Percentiles rank a stretch among this genome's conserved stretches.
Evolutionary conservation across 2,888 invertebrate species (phyloP).

Genomic region (Opisthograptis luteolata): DNA sequence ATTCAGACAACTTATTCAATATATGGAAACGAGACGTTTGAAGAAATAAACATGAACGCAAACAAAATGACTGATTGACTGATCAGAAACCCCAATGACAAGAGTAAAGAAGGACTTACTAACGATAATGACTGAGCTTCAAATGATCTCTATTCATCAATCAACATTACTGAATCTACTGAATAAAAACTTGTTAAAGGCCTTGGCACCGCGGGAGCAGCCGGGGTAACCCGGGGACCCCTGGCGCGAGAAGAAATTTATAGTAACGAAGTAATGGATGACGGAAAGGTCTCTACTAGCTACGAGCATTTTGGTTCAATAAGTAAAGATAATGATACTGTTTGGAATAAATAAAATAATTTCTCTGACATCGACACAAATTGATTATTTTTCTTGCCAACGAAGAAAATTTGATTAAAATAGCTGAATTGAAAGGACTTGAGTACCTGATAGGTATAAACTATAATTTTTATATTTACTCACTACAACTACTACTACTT

Average conservation of each 20-base stretch:
- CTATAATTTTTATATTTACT: no score
- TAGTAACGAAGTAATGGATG: conserved; percentile 31
- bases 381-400: no score
- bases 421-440: no score
- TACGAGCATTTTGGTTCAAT: neutral
- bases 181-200: conserved; percentile 34
- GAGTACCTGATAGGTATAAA: no score
- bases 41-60: no score
- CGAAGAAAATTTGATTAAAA: no score
- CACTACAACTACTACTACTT: no score
- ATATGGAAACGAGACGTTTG: no score
- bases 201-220: conserved; percentile 45
- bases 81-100: neutral
- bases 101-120: conserved; percentile 3
- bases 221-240: no score
- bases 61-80: neutral
- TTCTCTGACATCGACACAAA: no score
- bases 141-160: conserved; percentile 33
- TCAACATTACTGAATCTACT: conserved; percentile 38
- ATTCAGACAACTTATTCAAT: no score
- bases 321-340: no score
- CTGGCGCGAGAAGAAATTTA: conserved; percentile 41
- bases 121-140: conserved; percentile 10
- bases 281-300: conserved; percentile 4
- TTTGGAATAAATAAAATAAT: neutral